Evolutionary conservation across 2,888 invertebrate species (phyloP), one percentile per base, ranked within the genome.

Genomic region (Theretra japonica): DNA sequence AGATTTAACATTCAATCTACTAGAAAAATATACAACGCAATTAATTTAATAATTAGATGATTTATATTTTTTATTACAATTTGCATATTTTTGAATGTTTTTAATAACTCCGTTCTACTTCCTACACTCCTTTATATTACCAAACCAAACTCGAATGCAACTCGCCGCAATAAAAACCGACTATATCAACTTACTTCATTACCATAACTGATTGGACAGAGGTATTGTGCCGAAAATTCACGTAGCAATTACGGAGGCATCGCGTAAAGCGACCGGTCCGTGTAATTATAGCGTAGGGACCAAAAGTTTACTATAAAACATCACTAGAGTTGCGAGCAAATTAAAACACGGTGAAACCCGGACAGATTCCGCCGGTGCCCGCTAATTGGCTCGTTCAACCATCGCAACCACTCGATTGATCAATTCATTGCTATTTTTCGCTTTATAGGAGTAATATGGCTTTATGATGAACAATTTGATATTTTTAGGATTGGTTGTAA

Each of bases 121-220:
- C 41, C 11, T 1, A 41, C 1, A 41, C 2, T 8, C 11, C 41
- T 15, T 41, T 1, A 41, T 2, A 11, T 15, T 41, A 41, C 41
- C 11, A 41, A 41, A 41, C 41, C 41, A 11, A 11, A 41, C 15
- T 41, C 41, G 15, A 41, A 41, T 41, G 3, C 0, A 41, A 41
- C 11, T 41, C 41, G 3, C 41, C 60, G 25, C 48, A 69, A 72
- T 69, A 70, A 58, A 48, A 23, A 73, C 77, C 75, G 73, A n/a
- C 53, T 53, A 82, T 84, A 86, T 87, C 86, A 85, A 86, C 85
- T 80, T 82, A 82, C 82, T 83, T 84, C 86, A 91, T 92, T 92
- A 90, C 86, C 93, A 93, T 93, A 92, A 86, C 88, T 92, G 91
- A 93, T 92, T 92, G 91, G 77, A 77, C 79, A 75, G 76, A 77